A percentile compares a stretch with the other conserved stretches of the same genome.
Conservation (phyloP, 2,888 invertebrate species). For the Spatulosminthurus flaviceps region DNA sequence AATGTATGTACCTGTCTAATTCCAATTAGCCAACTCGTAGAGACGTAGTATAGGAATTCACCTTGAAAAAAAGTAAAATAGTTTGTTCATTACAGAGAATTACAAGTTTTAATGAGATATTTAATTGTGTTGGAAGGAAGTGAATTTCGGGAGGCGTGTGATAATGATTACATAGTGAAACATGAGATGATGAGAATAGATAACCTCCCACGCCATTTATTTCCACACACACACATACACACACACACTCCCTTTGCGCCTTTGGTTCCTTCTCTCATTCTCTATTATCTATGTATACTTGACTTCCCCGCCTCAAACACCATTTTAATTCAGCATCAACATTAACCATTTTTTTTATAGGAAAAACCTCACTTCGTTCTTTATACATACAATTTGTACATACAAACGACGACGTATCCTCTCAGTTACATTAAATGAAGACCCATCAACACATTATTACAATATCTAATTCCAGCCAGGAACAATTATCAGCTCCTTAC, state of each 20-base stretch:
- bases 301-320: constrained; percentile 23
- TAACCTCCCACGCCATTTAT: constrained; percentile 45
- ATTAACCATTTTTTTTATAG: background rate
- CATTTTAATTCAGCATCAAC: constrained; percentile 32
- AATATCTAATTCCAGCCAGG: constrained; percentile 19
- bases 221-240: constrained; percentile 12
- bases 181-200: constrained; percentile 44
- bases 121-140: constrained; percentile 47
- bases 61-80: constrained; percentile 35
- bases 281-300: background rate
- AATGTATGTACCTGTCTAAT: too few species aligned
- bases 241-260: background rate
- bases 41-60: constrained; percentile 2
- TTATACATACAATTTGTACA: background rate
- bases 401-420: background rate
- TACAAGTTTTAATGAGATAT: constrained; percentile 48
- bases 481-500: constrained; percentile 32
- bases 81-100: constrained; percentile 45
- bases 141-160: constrained; percentile 33
- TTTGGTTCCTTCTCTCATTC: constrained; percentile 15
- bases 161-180: constrained; percentile 43
- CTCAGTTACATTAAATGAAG: background rate
- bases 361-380: background rate
- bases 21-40: background rate
- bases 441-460: constrained; percentile 42